These are phyloP conservation scores for Pollenia griseotomentosa DNA, from an alignment of 2,888 invertebrate genomes.

Conservation along the genomic window DNA sequence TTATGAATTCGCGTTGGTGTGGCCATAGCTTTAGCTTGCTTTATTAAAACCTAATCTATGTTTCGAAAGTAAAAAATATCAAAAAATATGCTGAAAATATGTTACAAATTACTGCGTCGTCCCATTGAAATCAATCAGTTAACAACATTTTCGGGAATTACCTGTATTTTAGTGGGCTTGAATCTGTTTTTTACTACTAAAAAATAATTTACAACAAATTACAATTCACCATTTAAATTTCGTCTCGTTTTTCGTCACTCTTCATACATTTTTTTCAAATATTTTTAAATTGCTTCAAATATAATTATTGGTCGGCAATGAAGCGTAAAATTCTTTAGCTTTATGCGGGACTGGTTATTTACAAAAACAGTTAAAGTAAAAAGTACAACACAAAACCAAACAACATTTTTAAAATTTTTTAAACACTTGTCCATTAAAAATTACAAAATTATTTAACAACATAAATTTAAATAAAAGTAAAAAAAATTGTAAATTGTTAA, in stretches of 20 bases:
- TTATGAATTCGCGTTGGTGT: no score
- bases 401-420: neutral
- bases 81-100: conserved; percentile 49
- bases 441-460: no score
- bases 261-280: conserved; percentile 25
- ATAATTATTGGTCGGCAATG: conserved; percentile 42
- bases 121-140: conserved; percentile 32
- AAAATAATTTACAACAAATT: conserved; percentile 23
- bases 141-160: conserved; percentile 41
- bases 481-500: no score
- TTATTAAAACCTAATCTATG: conserved; percentile 16
- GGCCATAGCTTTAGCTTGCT: conserved; percentile 13
- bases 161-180: neutral
- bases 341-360: conserved; percentile 46
- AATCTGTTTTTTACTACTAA: neutral
- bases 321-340: conserved; percentile 64
- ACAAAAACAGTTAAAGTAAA: neutral
- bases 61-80: conserved; percentile 57
- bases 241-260: neutral
- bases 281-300: conserved; percentile 24
- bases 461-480: no score
- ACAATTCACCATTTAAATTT: conserved; percentile 9
- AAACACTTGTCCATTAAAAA: neutral
- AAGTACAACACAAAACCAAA: neutral
- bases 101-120: conserved; percentile 24